Conservation (phyloP, 1,140 invertebrate species). For the Anoplophora glabripennis region DNA sequence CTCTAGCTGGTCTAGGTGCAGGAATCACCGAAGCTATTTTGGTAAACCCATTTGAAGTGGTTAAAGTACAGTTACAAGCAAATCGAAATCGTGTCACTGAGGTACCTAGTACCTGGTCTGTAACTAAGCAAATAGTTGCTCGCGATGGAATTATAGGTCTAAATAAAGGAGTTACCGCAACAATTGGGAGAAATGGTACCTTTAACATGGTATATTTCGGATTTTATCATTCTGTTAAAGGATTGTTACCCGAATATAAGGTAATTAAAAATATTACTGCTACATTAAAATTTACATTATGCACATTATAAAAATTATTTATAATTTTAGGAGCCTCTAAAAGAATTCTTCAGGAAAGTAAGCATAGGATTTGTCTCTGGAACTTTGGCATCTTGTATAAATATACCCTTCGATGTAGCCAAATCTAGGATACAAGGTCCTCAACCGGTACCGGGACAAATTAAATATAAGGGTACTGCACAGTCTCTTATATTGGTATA, state of each 20-base stretch:
- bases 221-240: conserved; percentile 89
- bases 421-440: conserved; percentile 93
- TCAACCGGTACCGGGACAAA: conserved; percentile 67
- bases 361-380: conserved; percentile 82
- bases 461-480: conserved; percentile 78
- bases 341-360: conserved; percentile 70
- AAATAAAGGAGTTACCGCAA: conserved; percentile 86
- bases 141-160: conserved; percentile 76
- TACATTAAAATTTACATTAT: not conserved
- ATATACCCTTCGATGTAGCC: conserved; percentile 95
- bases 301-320: not conserved
- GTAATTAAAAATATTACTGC: conserved; percentile 45
- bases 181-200: conserved; percentile 79
- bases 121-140: conserved; percentile 75
- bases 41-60: conserved; percentile 93
- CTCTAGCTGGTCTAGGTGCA: conserved; percentile 79
- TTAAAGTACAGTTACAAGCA: conserved; percentile 83
- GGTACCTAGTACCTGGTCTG: conserved; percentile 70
- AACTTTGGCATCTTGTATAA: conserved; percentile 77
- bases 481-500: conserved; percentile 73
- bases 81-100: conserved; percentile 57
- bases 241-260: conserved; percentile 65
- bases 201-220: conserved; percentile 95
- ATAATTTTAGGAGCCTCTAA: conserved; percentile 59
- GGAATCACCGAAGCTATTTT: conserved; percentile 86